A percentile compares a stretch with the other conserved stretches of the same genome.
Evolutionary conservation across 2,888 invertebrate species (phyloP).

Genomic region (Palloptera scutellata): DNA sequence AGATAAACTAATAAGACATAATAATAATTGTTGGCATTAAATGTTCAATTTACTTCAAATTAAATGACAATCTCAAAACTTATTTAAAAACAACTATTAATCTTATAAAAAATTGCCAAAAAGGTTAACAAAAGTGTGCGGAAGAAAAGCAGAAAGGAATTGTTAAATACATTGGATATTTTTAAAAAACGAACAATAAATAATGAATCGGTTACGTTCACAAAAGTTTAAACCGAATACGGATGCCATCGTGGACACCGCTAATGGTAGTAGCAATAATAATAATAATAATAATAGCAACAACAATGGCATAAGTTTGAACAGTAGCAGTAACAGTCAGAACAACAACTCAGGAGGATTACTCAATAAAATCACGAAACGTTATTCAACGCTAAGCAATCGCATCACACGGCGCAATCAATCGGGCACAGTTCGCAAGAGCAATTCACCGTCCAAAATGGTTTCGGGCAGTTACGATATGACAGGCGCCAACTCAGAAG

Average conservation of each 20-base stretch:
- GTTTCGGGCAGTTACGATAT: constrained; percentile 62
- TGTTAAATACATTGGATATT: neutral
- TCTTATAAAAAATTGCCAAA: neutral
- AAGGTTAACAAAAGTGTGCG: too few species aligned
- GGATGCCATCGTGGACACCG: constrained; percentile 27
- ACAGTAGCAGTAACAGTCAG: constrained; percentile 36
- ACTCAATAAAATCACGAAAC: constrained; percentile 59
- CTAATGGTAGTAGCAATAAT: constrained; percentile 13
- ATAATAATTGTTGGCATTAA: too few species aligned
- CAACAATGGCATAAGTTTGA: constrained; percentile 29
- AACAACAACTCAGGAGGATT: constrained; percentile 40
- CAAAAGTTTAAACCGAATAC: constrained; percentile 51
- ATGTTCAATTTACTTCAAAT: too few species aligned
- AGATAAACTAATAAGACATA: too few species aligned
- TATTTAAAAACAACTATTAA: too few species aligned
- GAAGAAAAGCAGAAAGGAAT: too few species aligned
- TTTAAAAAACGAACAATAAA: constrained; percentile 14
- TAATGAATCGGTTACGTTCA: constrained; percentile 56
- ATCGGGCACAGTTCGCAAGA: constrained; percentile 44
- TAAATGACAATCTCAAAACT: too few species aligned
- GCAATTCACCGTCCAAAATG: constrained; percentile 53
- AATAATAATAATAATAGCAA: constrained; percentile 26
- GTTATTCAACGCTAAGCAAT: constrained; percentile 61
- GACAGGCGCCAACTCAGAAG: constrained; percentile 61
- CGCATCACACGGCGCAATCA: constrained; percentile 58